Evolutionary conservation across 2,888 invertebrate species (phyloP).

Genomic region (Phymatocera aterrima): DNA sequence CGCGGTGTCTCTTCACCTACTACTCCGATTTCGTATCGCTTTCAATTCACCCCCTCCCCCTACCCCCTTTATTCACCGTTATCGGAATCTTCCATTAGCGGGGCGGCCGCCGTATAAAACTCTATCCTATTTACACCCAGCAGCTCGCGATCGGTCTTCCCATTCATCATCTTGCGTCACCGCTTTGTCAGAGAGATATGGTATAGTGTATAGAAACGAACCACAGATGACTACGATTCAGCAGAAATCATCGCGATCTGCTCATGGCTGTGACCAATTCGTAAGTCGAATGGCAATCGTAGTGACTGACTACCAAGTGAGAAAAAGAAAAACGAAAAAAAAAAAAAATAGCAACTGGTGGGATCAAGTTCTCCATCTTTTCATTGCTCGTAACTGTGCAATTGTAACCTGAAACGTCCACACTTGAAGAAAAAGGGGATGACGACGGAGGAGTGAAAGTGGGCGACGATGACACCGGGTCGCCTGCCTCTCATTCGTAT

Average conservation of each 20-base stretch:
- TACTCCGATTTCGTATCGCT: conserved; percentile 15
- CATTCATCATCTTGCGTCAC: not conserved
- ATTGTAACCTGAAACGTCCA: not conserved
- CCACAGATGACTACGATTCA: not conserved
- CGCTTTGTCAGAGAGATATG: not conserved
- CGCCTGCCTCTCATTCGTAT: no score
- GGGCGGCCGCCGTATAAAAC: not conserved
- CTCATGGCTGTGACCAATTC: not conserved
- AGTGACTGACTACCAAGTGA: not conserved
- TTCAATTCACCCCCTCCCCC: not conserved
- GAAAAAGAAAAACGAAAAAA: no score
- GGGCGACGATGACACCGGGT: not conserved
- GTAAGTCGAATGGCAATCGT: not conserved
- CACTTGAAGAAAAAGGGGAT: not conserved
- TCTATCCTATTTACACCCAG: not conserved
- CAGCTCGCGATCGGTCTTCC: not conserved
- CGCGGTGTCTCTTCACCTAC: no score
- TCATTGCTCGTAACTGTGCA: not conserved
- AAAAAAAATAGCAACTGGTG: no score
- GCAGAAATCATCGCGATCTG: not conserved
- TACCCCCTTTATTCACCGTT: not conserved
- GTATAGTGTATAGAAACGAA: not conserved
- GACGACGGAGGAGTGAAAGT: not conserved
- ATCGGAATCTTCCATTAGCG: conserved; percentile 17
- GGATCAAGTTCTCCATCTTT: no score